These are phyloP conservation scores for Nibea coibor DNA, from an alignment of 2,113 vertebrate species.

Conservation along the genomic window DNA sequence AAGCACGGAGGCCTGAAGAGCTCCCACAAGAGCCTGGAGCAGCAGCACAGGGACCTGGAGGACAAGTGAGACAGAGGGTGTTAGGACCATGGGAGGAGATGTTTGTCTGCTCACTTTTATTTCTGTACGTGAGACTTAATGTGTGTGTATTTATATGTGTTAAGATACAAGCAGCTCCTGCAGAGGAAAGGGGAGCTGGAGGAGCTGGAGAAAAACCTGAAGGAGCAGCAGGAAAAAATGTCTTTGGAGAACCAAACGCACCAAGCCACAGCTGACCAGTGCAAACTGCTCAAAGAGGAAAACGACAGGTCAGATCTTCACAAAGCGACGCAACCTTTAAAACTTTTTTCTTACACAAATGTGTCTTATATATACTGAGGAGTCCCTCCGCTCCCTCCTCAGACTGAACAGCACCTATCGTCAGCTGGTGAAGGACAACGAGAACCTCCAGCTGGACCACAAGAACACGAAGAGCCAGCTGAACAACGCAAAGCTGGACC, in stretches of 20 bases:
- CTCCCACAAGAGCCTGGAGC: slow-evolving; percentile 93
- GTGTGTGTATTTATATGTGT: slow-evolving; percentile 1
- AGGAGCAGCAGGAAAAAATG: slow-evolving; percentile 94
- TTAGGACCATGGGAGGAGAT: slow-evolving; percentile 47
- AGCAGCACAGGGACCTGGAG: slow-evolving; percentile 95
- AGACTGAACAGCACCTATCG: slow-evolving; percentile 88
- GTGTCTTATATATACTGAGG: not conserved
- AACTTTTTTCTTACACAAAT: not conserved
- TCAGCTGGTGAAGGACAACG: slow-evolving; percentile 93
- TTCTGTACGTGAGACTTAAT: not conserved
- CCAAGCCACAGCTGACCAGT: slow-evolving; percentile 88
- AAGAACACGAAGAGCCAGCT: slow-evolving; percentile 93
- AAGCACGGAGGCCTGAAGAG: slow-evolving; percentile 94
- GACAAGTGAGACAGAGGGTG: slow-evolving; percentile 86
- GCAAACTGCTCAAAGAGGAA: slow-evolving; percentile 90
- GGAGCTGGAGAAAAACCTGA: slow-evolving; percentile 92
- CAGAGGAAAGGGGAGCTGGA: slow-evolving; percentile 95
- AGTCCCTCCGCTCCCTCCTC: slow-evolving; percentile 14
- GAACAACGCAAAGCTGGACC: slow-evolving; percentile 93
- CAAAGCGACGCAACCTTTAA: not conserved
- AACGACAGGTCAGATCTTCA: slow-evolving; percentile 88
- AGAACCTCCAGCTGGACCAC: slow-evolving; percentile 93
- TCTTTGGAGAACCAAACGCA: slow-evolving; percentile 90
- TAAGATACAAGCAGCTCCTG: slow-evolving; percentile 93
- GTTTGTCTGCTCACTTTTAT: not conserved